These are phyloP conservation scores for Ageneiosus marmoratus DNA, from an alignment of 2,113 vertebrate genomes.

Conservation along the genomic window DNA sequence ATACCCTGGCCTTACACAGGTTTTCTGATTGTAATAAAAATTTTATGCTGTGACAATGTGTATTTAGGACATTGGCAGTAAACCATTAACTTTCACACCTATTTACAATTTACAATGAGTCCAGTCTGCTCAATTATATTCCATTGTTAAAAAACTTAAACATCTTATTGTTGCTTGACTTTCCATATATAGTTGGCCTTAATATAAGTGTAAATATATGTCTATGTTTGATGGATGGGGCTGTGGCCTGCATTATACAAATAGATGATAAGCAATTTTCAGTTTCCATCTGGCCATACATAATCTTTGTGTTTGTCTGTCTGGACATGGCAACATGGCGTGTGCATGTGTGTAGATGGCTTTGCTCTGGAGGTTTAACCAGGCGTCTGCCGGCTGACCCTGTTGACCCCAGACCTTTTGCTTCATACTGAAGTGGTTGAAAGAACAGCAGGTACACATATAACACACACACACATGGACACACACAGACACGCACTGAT, in stretches of 20 bases:
- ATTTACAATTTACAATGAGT: neutral
- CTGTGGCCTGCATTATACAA: conserved; percentile 29
- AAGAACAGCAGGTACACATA: conserved; percentile 56
- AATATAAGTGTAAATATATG: conserved; percentile 44
- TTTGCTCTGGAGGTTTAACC: conserved; percentile 74
- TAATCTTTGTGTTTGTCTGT: conserved; percentile 49
- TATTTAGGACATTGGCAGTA: neutral
- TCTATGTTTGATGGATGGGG: conserved; percentile 33
- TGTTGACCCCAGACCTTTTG: conserved; percentile 64
- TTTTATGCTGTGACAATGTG: neutral
- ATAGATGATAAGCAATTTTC: conserved; percentile 36
- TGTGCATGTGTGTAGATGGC: conserved; percentile 35
- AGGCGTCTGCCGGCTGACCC: conserved; percentile 77
- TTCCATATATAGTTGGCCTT: conserved; percentile 10
- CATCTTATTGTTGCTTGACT: neutral
- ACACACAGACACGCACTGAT: conserved; percentile 37
- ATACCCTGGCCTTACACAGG: neutral
- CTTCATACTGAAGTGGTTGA: conserved; percentile 61
- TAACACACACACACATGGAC: conserved; percentile 36
- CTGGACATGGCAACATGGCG: conserved; percentile 32
- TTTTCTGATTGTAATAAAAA: neutral
- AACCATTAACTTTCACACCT: neutral
- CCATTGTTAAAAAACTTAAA: neutral
- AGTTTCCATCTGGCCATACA: conserved; percentile 55
- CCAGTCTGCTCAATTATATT: conserved; percentile 12